Conservation (phyloP, 2,113 vertebrate genomes). For the Australoheros scitulus region DNA sequence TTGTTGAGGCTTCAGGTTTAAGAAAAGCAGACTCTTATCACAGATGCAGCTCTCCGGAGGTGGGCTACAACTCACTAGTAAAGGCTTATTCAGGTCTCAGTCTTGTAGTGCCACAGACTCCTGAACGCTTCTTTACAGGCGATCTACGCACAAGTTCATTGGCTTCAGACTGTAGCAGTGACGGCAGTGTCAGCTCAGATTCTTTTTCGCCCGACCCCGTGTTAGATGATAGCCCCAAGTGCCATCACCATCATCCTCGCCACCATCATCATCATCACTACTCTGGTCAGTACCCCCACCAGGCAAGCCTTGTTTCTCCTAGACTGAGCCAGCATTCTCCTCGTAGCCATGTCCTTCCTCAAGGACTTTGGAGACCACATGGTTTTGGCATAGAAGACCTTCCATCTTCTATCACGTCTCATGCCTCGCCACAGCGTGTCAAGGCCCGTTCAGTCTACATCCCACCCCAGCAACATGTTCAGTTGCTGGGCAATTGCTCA, state of each 20-base stretch:
- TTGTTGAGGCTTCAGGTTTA: constrained; percentile 78
- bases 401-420: constrained; percentile 52
- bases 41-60: constrained; percentile 89
- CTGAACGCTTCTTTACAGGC: constrained; percentile 85
- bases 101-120: constrained; percentile 84
- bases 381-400: constrained; percentile 85
- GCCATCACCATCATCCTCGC: constrained; percentile 85
- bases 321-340: constrained; percentile 74
- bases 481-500: constrained; percentile 73
- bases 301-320: constrained; percentile 77
- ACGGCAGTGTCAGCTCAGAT: constrained; percentile 88
- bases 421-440: constrained; percentile 70
- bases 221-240: constrained; percentile 87
- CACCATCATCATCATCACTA: constrained; percentile 81
- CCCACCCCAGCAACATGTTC: constrained; percentile 83
- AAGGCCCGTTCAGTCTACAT: constrained; percentile 80
- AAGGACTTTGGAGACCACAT: constrained; percentile 77
- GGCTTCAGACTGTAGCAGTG: constrained; percentile 91
- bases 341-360: constrained; percentile 64
- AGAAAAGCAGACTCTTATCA: constrained; percentile 84
- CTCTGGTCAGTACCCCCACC: constrained; percentile 48
- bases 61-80: constrained; percentile 88
- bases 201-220: constrained; percentile 89
- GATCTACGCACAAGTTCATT: constrained; percentile 85
- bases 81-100: constrained; percentile 87